These are phyloP conservation scores for Platypus cylindrus DNA, from an alignment of 2,888 invertebrate genomes.

Conservation along the genomic window DNA sequence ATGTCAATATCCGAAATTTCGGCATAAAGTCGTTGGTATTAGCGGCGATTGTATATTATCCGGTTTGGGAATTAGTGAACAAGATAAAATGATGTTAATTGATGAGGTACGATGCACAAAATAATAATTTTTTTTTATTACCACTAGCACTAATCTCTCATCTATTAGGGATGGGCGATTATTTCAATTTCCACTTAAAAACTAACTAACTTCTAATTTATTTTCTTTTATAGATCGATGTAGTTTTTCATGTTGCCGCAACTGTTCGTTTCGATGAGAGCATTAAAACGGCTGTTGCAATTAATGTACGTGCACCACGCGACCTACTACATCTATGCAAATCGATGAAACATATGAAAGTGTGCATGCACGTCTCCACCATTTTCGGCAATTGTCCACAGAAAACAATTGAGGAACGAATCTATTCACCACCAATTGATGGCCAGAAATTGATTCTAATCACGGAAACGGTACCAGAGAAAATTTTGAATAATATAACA, in stretches of 20 bases:
- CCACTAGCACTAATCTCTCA: too few relatives aligned
- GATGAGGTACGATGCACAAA: slow-evolving; percentile 32
- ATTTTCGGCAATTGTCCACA: slow-evolving; percentile 42
- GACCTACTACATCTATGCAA: slow-evolving; percentile 52
- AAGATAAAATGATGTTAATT: slow-evolving; percentile 41
- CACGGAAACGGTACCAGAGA: slow-evolving; percentile 40
- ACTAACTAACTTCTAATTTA: background rate
- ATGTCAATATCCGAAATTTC: slow-evolving; percentile 47
- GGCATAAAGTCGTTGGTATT: slow-evolving; percentile 41
- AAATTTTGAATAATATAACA: slow-evolving; percentile 40
- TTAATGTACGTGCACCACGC: slow-evolving; percentile 59
- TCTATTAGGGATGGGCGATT: too few relatives aligned
- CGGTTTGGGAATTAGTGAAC: slow-evolving; percentile 44
- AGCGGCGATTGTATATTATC: slow-evolving; percentile 49
- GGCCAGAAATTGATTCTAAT: slow-evolving; percentile 39
- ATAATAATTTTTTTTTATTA: too few relatives aligned
- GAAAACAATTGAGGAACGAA: slow-evolving; percentile 38
- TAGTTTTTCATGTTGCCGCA: slow-evolving; percentile 47
- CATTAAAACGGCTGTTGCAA: slow-evolving; percentile 55
- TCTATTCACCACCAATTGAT: slow-evolving; percentile 42
- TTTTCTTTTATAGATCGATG: slow-evolving; percentile 26
- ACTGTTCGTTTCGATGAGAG: slow-evolving; percentile 61
- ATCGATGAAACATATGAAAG: slow-evolving; percentile 49
- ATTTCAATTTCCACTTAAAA: background rate
- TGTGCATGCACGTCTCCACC: slow-evolving; percentile 46